Evolutionary conservation across 2,113 vertebrate species (phyloP).

Genomic region (Rafetus swinhoei): DNA sequence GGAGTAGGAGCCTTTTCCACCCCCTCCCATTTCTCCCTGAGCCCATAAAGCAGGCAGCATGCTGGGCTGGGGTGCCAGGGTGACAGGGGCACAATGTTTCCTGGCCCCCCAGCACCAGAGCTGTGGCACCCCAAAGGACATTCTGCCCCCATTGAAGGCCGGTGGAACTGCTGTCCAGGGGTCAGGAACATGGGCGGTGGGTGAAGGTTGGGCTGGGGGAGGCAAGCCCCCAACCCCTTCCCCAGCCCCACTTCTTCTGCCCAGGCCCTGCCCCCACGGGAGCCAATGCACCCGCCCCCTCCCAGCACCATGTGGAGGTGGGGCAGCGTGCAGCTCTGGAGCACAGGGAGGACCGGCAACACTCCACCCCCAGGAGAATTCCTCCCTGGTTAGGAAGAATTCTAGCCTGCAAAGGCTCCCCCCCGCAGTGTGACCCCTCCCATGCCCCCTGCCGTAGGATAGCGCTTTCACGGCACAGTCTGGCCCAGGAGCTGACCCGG

Average conservation of each 20-base stretch:
- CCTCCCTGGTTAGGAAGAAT: neutral
- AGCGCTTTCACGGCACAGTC: neutral
- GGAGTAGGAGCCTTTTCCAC: neutral
- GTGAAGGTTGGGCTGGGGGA: no score
- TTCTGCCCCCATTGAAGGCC: neutral
- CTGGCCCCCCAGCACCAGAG: neutral
- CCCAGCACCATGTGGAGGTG: no score
- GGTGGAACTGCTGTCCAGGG: neutral
- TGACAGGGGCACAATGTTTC: neutral
- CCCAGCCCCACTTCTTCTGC: no score
- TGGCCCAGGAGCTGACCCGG: neutral
- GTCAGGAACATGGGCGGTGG: no score
- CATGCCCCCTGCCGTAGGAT: neutral
- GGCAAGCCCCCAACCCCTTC: no score
- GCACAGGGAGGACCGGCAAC: no score
- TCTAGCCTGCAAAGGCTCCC: neutral
- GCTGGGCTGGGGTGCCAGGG: neutral
- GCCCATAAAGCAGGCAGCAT: neutral
- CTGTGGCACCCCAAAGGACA: neutral
- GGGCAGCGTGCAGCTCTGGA: no score
- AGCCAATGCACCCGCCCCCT: no score
- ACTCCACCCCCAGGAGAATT: no score
- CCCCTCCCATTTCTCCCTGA: no score
- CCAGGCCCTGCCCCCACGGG: no score
- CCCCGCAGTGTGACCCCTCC: accelerated